These are phyloP conservation scores for Indri indri DNA, from an alignment of 2,113 vertebrate species.

Conservation along the genomic window DNA sequence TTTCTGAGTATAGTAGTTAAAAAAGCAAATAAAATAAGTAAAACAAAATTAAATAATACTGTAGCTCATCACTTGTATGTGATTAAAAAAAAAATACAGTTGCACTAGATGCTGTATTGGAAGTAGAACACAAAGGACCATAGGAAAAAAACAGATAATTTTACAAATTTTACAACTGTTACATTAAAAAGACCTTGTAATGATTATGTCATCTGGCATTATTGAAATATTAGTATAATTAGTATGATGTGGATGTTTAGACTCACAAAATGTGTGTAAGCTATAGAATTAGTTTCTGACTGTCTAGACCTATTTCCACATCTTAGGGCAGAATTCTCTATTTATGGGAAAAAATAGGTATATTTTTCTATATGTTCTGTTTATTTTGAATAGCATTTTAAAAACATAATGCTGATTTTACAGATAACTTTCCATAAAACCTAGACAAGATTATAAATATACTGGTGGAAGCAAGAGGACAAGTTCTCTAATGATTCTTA, in stretches of 20 bases:
- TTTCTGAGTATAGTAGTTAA: slow-evolving; percentile 52
- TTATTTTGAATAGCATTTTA: slow-evolving; percentile 44
- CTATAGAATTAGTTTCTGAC: slow-evolving; percentile 21
- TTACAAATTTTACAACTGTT: slow-evolving; percentile 37
- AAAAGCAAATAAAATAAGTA: slow-evolving; percentile 45
- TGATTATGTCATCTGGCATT: not conserved
- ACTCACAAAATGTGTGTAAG: not conserved
- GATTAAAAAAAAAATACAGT: not conserved
- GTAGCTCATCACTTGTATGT: slow-evolving; percentile 12
- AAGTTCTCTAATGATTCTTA: slow-evolving; percentile 23
- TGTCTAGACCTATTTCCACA: not conserved
- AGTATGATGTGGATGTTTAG: not conserved
- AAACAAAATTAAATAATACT: slow-evolving; percentile 21
- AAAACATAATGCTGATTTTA: slow-evolving; percentile 33
- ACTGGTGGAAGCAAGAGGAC: not conserved
- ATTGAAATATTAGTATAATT: slow-evolving; percentile 40
- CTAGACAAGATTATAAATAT: not conserved
- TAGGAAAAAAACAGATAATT: slow-evolving; percentile 18
- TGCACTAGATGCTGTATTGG: not conserved
- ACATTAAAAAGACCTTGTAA: slow-evolving; percentile 12
- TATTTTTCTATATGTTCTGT: not conserved
- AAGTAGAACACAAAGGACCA: not conserved
- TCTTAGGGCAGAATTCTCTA: slow-evolving; percentile 21
- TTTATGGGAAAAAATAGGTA: not conserved
- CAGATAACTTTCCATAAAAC: slow-evolving; percentile 7